Conservation (phyloP, 2,113 vertebrate species). For the Lipotes vexillifer region DNA sequence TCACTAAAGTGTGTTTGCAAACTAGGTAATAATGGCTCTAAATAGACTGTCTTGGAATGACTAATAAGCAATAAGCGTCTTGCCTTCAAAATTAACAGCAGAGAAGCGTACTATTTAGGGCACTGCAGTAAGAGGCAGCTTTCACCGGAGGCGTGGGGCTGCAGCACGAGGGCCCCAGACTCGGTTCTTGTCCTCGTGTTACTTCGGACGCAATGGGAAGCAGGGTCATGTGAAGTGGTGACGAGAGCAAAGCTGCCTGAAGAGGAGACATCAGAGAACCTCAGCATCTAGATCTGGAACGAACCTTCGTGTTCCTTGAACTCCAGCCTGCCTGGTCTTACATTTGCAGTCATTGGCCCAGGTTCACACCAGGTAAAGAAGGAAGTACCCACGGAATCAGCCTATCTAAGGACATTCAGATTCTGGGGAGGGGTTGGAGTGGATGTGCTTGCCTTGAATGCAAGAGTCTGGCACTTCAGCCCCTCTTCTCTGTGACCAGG, state of each 20-base stretch:
- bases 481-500: background rate
- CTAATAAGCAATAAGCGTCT: constrained; percentile 46
- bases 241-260: background rate
- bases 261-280: background rate
- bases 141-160: rapidly evolving
- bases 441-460: background rate
- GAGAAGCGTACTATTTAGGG: background rate
- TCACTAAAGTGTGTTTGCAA: constrained; percentile 42
- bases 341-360: background rate
- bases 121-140: background rate
- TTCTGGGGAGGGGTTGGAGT: background rate
- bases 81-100: constrained; percentile 45
- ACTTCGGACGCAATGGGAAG: background rate
- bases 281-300: background rate
- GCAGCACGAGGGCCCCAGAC: background rate
- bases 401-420: no score
- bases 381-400: background rate
- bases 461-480: background rate
- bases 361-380: background rate
- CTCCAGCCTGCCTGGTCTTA: background rate
- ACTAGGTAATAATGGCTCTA: constrained; percentile 43
- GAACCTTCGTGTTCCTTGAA: background rate
- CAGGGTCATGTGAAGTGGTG: rapidly evolving
- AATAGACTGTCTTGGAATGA: constrained; percentile 50
- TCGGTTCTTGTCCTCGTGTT: background rate